Base-by-base conservation (phyloP, 1,140 invertebrate genomes). In the Dufourea novaeangliae region DNA sequence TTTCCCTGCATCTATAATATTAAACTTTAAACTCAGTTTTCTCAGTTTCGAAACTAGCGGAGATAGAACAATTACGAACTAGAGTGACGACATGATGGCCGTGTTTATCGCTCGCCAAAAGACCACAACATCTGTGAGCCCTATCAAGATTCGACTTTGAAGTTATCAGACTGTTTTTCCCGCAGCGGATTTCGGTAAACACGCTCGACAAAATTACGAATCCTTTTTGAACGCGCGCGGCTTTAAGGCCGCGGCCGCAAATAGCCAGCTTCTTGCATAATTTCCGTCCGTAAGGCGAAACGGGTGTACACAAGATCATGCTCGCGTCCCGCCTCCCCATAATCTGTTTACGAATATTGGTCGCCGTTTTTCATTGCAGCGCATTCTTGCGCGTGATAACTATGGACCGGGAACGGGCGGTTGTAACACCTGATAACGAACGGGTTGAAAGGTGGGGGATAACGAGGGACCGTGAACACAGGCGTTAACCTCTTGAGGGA, bases 311-410 rank as follows among this genome's bases (percentile, higher is more conserved):
- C 54, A 22, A 41, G 41, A 34, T 22, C 62, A 34, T n/a, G n/a
- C n/a, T 57, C 32, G 22, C 20, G 39, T 52, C 25, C 29, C 11
- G 22, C 39, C 20, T n/a, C n/a, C 29, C 41, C 75, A 52, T 79
- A 82, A 84, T 84, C 80, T 83, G 82, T 83, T 84, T 82, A 76
- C 71, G 82, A 71, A 68, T 79, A 80, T 70, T 52, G 22, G 6
- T 20, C 46, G 62, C 32, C 10, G 22, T 32, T 39, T 56, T 79
- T 71, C 66, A 79, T 79, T 73, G 52, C 54, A 66, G 66, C 66
- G 62, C 25, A 66, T 84, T 64, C 41, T n/a, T n/a, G n/a, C n/a
- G 37, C 64, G 39, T 46, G 71, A 82, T 83, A 82, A 74, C 61
- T 27, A 52, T 41, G 20, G 29, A 10, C 56, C n/a, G n/a, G n/a